A percentile compares a stretch with the other conserved stretches of the same genome.
phyloP scores from a whole-genome alignment of 2,797 vertebrate species.

The Ispidina picta region DNA sequence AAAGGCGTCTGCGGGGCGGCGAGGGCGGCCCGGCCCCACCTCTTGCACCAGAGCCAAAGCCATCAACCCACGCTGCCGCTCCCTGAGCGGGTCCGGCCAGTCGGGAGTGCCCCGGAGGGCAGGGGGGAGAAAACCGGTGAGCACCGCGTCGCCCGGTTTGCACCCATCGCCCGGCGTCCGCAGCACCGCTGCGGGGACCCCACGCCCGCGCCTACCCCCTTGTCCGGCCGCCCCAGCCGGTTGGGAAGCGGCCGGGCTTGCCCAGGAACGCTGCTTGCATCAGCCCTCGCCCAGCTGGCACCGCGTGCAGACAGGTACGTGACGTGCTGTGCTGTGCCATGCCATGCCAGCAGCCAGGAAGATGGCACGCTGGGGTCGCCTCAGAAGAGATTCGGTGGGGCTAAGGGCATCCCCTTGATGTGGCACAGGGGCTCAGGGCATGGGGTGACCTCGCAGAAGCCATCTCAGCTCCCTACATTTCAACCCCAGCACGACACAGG shows the following conservation, averaged over 20 bases:
- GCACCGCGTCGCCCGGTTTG: neutral
- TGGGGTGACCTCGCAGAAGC: neutral
- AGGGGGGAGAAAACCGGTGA: neutral
- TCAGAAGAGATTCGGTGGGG: accelerated
- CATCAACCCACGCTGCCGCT: neutral
- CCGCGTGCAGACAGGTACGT: neutral
- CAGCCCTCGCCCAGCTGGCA: constrained; percentile 22
- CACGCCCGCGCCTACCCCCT: neutral
- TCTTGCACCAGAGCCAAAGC: neutral
- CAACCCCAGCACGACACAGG: accelerated
- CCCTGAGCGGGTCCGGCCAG: constrained; percentile 13
- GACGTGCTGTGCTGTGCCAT: neutral
- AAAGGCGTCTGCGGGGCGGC: constrained; percentile 15
- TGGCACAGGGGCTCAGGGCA: neutral
- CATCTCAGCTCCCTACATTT: neutral
- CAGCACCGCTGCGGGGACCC: constrained; percentile 58
- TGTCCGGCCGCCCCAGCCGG: constrained; percentile 24
- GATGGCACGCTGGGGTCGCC: neutral
- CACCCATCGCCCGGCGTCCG: neutral
- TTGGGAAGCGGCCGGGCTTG: constrained; percentile 26
- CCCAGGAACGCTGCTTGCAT: constrained; percentile 44
- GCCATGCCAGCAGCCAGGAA: neutral
- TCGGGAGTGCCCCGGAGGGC: neutral
- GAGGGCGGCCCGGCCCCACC: neutral
- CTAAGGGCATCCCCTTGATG: neutral